phyloP scores from a whole-genome alignment of 2,113 vertebrate genomes.

The Epinephelus lanceolatus region DNA sequence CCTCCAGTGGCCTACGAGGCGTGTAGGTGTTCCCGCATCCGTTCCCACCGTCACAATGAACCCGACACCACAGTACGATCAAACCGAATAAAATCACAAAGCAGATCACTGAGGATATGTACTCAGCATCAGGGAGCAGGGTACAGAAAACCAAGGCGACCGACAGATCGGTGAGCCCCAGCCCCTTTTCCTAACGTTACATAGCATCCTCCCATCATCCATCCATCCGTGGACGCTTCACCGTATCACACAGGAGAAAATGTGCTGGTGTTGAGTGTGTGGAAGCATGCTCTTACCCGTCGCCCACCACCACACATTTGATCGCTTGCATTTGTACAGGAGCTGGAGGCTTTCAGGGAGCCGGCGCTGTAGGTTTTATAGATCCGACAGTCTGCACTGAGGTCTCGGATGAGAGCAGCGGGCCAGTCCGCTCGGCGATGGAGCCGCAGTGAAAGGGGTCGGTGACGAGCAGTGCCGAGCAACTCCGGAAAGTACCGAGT shows the following conservation, averaged over 20 bases:
- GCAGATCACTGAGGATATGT: background rate
- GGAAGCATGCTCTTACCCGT: conserved; percentile 81
- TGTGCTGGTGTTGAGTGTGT: background rate
- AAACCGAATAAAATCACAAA: background rate
- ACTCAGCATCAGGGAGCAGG: background rate
- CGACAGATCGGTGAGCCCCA: conserved; percentile 60
- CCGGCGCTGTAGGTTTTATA: conserved; percentile 27
- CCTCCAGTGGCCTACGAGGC: conserved; percentile 75
- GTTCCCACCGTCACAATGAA: background rate
- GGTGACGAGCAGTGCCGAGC: conserved; percentile 62
- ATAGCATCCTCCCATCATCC: conserved; percentile 80
- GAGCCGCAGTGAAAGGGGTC: conserved; percentile 81
- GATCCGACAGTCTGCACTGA: conserved; percentile 57
- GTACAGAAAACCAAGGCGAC: conserved; percentile 16
- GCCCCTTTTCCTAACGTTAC: conserved; percentile 65
- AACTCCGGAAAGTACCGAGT: conserved; percentile 79
- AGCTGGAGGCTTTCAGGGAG: conserved; percentile 56
- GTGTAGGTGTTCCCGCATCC: conserved; percentile 61
- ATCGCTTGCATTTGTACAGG: conserved; percentile 85
- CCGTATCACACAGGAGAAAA: conserved; percentile 40
- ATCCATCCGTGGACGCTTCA: conserved; percentile 57
- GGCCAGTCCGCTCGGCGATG: conserved; percentile 78
- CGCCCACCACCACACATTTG: conserved; percentile 88
- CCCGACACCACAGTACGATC: background rate
- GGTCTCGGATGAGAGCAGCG: conserved; percentile 72